These are phyloP conservation scores for Megamerina dolium DNA, from an alignment of 2,888 invertebrate species.

Conservation along the genomic window DNA sequence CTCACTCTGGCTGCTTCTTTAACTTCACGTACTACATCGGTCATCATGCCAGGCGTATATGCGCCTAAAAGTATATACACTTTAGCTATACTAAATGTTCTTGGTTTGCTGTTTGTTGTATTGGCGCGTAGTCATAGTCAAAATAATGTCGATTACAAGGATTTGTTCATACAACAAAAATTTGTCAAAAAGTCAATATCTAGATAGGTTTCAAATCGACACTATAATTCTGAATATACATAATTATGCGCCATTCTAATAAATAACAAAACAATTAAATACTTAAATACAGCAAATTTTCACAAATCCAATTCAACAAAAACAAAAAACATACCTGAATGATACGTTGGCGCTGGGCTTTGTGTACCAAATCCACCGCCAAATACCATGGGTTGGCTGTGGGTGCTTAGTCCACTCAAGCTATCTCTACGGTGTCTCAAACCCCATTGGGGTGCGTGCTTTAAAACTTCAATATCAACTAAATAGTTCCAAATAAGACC, in stretches of 20 bases:
- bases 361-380: constrained; percentile 49
- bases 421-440: constrained; percentile 52
- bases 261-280: not conserved
- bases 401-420: constrained; percentile 51
- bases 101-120: not conserved
- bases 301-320: not conserved
- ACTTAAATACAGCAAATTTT: not conserved
- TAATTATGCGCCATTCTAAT: too few relatives aligned
- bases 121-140: too few relatives aligned
- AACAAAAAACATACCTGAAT: constrained; percentile 44
- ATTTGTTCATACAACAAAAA: not conserved
- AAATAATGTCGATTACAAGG: not conserved
- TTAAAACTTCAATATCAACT: constrained; percentile 58
- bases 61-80: constrained; percentile 34
- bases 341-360: constrained; percentile 50
- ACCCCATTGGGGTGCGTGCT: constrained; percentile 56
- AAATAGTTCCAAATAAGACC: constrained; percentile 19
- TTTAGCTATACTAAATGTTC: not conserved
- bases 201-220: too few relatives aligned
- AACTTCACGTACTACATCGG: constrained; percentile 67
- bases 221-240: too few relatives aligned
- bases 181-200: not conserved
- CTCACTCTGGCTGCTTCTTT: constrained; percentile 65
- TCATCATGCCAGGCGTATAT: constrained; percentile 68
- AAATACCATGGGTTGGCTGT: constrained; percentile 49